A percentile compares a stretch with the other conserved stretches of the same genome.
These are phyloP conservation scores for Drosophila ohnishii DNA, from an alignment of 1,140 invertebrate genomes.

Conservation along the genomic window DNA sequence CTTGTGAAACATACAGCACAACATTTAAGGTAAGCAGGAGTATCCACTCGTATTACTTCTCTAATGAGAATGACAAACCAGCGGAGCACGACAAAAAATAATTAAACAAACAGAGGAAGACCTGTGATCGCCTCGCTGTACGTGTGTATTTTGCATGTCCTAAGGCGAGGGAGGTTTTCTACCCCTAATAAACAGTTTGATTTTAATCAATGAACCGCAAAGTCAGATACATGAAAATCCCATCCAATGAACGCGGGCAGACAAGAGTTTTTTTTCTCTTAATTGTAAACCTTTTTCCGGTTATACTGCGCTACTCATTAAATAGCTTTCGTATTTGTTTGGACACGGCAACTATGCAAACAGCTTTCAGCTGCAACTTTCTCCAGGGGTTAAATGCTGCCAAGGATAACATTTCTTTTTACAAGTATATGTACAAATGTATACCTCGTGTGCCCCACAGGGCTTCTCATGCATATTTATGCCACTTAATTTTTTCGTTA, in stretches of 20 bases:
- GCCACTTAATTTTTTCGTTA: slow-evolving; percentile 68
- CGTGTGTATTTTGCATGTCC: not conserved
- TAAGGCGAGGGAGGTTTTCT: not conserved
- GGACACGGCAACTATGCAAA: slow-evolving; percentile 65
- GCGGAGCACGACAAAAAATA: slow-evolving; percentile 61
- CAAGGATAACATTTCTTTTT: slow-evolving; percentile 28
- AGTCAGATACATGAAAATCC: slow-evolving; percentile 64
- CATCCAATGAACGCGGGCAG: slow-evolving; percentile 55
- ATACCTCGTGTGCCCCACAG: slow-evolving; percentile 6
- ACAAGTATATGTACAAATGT: not conserved
- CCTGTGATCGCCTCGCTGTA: slow-evolving; percentile 7
- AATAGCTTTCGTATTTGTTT: slow-evolving; percentile 57
- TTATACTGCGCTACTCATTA: slow-evolving; percentile 43
- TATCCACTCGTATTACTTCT: slow-evolving; percentile 37
- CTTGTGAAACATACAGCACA: slow-evolving; percentile 3
- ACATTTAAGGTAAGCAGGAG: slow-evolving; percentile 5
- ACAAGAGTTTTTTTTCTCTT: slow-evolving; percentile 34
- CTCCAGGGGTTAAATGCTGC: slow-evolving; percentile 34
- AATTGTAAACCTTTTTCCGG: slow-evolving; percentile 67
- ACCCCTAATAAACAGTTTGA: slow-evolving; percentile 68
- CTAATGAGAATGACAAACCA: slow-evolving; percentile 74
- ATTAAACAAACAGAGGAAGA: slow-evolving; percentile 72
- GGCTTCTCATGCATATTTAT: slow-evolving; percentile 76
- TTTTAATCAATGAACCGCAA: slow-evolving; percentile 80
- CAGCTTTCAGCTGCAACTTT: slow-evolving; percentile 54